Evolutionary conservation across 2,113 vertebrate species (phyloP).

Genomic region (Zeus faber): DNA sequence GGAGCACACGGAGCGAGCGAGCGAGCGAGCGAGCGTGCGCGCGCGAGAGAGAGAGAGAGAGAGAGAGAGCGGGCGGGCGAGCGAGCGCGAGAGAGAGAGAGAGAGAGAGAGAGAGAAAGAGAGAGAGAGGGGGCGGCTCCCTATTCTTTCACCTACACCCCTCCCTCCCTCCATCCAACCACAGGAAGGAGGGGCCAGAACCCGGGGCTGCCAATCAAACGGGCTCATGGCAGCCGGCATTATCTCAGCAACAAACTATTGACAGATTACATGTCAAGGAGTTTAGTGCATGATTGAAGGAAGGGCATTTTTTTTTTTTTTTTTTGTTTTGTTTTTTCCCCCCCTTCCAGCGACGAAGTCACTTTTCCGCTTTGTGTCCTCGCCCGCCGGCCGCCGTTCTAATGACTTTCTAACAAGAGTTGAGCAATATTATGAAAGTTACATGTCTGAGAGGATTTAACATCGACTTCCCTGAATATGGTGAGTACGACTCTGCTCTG

Average conservation of each 20-base stretch:
- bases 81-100: constrained; percentile 51
- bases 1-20: constrained; percentile 52
- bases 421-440: constrained; percentile 97
- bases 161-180: constrained; percentile 68
- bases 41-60: constrained; percentile 41
- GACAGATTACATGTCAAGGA: constrained; percentile 87
- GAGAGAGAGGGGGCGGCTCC: constrained; percentile 71
- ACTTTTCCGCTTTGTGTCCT: constrained; percentile 68
- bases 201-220: constrained; percentile 86
- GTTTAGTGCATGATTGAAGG: constrained; percentile 84
- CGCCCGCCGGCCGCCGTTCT: constrained; percentile 64
- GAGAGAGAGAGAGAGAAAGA: constrained; percentile 27
- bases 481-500: constrained; percentile 81
- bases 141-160: constrained; percentile 76
- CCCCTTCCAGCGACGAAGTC: constrained; percentile 64
- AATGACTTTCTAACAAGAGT: constrained; percentile 80
- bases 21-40: constrained; percentile 37
- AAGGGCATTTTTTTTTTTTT: constrained; percentile 71
- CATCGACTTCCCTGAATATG: constrained; percentile 99
- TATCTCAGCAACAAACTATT: constrained; percentile 85
- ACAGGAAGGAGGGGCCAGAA: constrained; percentile 79
- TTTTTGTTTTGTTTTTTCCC: constrained; percentile 60
- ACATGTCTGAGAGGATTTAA: constrained; percentile 98
- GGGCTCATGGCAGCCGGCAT: constrained; percentile 84
- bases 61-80: constrained; percentile 39